Base-by-base conservation (phyloP, 2,113 vertebrate species). In the Mastomys natalensis region DNA sequence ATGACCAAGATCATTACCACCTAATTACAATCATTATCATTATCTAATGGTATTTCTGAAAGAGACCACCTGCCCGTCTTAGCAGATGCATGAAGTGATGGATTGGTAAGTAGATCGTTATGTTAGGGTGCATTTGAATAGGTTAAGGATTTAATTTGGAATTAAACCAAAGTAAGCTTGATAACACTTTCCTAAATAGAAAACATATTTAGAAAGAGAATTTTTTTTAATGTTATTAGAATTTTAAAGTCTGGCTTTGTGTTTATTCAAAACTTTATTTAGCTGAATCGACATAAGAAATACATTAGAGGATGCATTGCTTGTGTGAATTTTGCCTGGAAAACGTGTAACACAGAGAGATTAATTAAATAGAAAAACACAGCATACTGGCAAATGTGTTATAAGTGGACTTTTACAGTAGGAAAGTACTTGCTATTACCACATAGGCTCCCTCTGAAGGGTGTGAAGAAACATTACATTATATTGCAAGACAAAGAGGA, bases 1-100 rank as follows among this genome's bases (percentile, higher is more conserved):
- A 98, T 98, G 96, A 93, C 92, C 87, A 64, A 92, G 94, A 97
- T 97, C 97, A 97, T 98, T 98, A 98, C 87, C 81, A 91, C 66
- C 92, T 98, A 98, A 98, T 98, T 97, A 89, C 89, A 87, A 94
- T 95, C 94, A 93, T 97, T 97, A 97, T 90, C 97, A 95, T 96
- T 95, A 96, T 80, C 95, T 97, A 97, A 96, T 95, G 97, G 78
- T 77, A 87, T 97, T 96, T 97, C 87, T 94, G 89, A 95, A 96
- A 89, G 89, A 68, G 89, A 97, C 96, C 98, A 98, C 98, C 98
- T 98, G 97, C 97, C 97, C 89, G 87, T 97, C 86, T 87, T 95
- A 95, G 87, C 95, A 98, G 98, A 97, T 96, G 78, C 1, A 94
- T 51, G 58, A 94, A 95, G 77, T 98, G 96, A 98, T 97, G 82